A percentile compares a stretch with the other conserved stretches of the same genome.
phyloP scores from a whole-genome alignment of 2,113 vertebrate genomes.

The Rostratula benghalensis region DNA sequence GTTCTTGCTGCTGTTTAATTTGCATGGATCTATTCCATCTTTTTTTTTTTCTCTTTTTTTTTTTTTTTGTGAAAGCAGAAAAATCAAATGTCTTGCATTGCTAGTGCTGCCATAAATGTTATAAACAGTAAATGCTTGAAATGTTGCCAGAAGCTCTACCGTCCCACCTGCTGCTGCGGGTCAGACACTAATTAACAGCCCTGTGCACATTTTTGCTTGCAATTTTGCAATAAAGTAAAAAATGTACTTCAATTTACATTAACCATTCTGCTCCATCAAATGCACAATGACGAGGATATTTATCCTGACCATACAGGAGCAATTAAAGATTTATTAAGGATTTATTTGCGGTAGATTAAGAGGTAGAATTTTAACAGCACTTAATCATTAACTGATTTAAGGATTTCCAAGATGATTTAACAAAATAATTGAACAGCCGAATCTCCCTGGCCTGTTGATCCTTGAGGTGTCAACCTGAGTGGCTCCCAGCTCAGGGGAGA shows the following conservation, averaged over 20 bases:
- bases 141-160: neutral
- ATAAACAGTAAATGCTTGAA: neutral
- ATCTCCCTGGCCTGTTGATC: neutral
- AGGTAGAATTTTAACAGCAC: neutral
- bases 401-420: neutral
- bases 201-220: neutral
- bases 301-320: neutral
- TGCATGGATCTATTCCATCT: conserved; percentile 37
- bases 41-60: neutral
- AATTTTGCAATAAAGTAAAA: neutral
- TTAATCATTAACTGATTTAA: neutral
- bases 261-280: neutral
- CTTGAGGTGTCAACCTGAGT: neutral
- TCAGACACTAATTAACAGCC: neutral
- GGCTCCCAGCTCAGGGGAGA: neutral
- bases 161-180: neutral
- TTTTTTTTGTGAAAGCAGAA: conserved; percentile 38
- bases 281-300: neutral
- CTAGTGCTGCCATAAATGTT: neutral
- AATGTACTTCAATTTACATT: neutral
- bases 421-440: neutral
- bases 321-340: neutral
- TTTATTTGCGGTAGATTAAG: no score
- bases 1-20: conserved; percentile 40
- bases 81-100: conserved; percentile 41